phyloP scores from a whole-genome alignment of 2,888 invertebrate species.

The Rugalucina vietnamica region DNA sequence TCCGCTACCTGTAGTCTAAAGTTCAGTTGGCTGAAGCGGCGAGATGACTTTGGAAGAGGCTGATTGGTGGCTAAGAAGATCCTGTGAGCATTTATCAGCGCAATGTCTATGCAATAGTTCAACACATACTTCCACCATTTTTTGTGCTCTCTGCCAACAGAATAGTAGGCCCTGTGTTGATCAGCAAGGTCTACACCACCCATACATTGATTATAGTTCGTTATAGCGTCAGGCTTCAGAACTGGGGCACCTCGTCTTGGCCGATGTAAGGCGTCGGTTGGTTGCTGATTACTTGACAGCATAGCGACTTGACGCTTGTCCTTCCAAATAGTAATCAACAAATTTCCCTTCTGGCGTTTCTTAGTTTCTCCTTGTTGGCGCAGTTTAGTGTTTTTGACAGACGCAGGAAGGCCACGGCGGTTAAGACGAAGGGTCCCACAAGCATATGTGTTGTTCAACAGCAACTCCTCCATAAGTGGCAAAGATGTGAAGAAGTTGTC shows the following conservation, averaged over 20 bases:
- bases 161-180: conserved; percentile 34
- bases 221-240: conserved; percentile 2
- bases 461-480: conserved; percentile 20
- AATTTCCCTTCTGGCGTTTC: conserved; percentile 17
- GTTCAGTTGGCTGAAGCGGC: neutral
- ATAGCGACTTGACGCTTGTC: conserved; percentile 24
- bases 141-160: conserved; percentile 8
- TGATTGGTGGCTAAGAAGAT: neutral
- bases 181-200: conserved; percentile 52
- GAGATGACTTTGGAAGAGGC: neutral
- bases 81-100: neutral
- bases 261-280: neutral
- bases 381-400: conserved; percentile 11
- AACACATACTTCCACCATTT: conserved; percentile 29
- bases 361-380: conserved; percentile 4
- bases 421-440: conserved; percentile 43
- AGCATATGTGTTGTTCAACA: conserved; percentile 3
- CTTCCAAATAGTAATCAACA: conserved; percentile 29
- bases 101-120: neutral
- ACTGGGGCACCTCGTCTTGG: conserved; percentile 24
- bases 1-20: conserved; percentile 4
- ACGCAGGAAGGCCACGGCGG: conserved; percentile 28
- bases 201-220: conserved; percentile 38
- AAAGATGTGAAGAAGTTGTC: conserved; percentile 40
- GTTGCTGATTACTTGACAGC: conserved; percentile 13